Evolutionary conservation across 1,140 invertebrate species (phyloP).

Genomic region (Augochlora pura): DNA sequence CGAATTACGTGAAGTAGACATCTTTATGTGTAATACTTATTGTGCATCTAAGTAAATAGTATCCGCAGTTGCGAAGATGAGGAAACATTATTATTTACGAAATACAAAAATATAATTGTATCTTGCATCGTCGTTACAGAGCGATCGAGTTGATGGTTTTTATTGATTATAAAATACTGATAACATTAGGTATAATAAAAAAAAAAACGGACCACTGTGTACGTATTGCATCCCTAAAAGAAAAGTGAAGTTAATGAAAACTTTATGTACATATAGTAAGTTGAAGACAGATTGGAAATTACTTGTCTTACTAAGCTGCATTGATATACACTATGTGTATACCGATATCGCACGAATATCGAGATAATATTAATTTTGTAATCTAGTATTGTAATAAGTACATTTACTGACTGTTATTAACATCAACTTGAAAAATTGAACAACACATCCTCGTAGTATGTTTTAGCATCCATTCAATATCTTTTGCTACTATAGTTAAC

Average conservation of each 20-base stretch:
- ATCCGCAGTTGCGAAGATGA: not conserved
- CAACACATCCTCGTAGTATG: not conserved
- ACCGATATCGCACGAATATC: not conserved
- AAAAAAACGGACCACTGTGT: too few relatives aligned
- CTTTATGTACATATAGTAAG: not conserved
- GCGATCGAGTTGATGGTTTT: too few relatives aligned
- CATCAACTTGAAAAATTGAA: not conserved
- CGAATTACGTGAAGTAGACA: not conserved
- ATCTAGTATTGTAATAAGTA: not conserved
- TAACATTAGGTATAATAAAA: too few relatives aligned
- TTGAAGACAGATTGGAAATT: not conserved
- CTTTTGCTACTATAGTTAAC: constrained; percentile 18
- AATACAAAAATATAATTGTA: not conserved
- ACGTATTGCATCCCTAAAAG: too few relatives aligned
- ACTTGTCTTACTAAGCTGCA: not conserved
- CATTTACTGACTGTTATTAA: not conserved
- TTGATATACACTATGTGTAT: not conserved
- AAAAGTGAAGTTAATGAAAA: not conserved
- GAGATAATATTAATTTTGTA: not conserved
- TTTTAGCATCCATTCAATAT: not conserved
- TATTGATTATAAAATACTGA: too few relatives aligned
- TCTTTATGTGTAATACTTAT: not conserved
- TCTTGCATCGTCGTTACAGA: too few relatives aligned
- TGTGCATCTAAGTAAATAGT: not conserved
- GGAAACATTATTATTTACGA: not conserved